Percentiles rank a stretch among this genome's conserved stretches.
phyloP scores from a whole-genome alignment of 1,140 invertebrate species.

The Drosophila mojavensis region DNA sequence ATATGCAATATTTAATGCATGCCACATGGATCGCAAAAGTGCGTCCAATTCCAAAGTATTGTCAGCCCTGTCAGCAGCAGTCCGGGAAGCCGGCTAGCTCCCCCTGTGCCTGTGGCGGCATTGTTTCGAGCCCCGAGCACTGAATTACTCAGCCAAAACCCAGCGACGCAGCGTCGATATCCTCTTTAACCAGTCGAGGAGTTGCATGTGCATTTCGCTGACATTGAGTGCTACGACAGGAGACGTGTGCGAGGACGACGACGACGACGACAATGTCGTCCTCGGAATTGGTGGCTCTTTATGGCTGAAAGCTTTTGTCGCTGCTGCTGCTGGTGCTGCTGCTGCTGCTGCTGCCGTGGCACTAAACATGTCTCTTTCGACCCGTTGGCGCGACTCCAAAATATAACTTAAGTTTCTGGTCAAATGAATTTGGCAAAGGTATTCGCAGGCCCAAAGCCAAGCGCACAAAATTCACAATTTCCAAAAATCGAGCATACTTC shows the following conservation, averaged over 20 bases:
- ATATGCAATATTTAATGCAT: conserved; percentile 79
- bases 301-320: conserved; percentile 84
- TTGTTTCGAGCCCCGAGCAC: conserved; percentile 58
- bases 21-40: conserved; percentile 63
- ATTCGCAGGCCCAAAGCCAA: conserved; percentile 51
- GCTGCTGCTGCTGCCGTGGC: conserved; percentile 70
- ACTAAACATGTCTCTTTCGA: conserved; percentile 70
- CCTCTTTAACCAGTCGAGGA: conserved; percentile 25
- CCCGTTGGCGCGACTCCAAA: conserved; percentile 73
- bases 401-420: conserved; percentile 84
- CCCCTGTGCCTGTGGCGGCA: conserved; percentile 46
- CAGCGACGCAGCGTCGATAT: conserved; percentile 6
- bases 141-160: background rate
- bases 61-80: conserved; percentile 54
- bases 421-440: conserved; percentile 84
- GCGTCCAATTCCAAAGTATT: conserved; percentile 65
- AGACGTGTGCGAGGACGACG: conserved; percentile 58
- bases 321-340: conserved; percentile 61
- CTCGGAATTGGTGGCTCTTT: conserved; percentile 61
- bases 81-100: background rate
- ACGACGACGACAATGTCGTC: conserved; percentile 27
- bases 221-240: conserved; percentile 81
- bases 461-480: conserved; percentile 26
- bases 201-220: conserved; percentile 68
- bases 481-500: conserved; percentile 48